Percentiles rank a stretch among this genome's conserved stretches.
Evolutionary conservation across 2,888 invertebrate species (phyloP).

Genomic region (Ditula angustiorana): DNA sequence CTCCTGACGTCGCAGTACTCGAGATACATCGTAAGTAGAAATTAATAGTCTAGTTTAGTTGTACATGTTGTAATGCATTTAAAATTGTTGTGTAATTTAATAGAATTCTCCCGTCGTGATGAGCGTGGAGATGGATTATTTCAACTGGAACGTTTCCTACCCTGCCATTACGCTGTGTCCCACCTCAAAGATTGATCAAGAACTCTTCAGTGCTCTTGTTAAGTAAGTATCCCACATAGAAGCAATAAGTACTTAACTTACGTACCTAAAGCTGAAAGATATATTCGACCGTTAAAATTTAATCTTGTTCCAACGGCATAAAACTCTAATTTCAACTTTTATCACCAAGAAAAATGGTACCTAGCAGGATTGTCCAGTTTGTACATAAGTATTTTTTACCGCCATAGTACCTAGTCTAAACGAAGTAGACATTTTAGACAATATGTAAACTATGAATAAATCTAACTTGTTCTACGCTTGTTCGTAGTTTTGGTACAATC

Average conservation of each 20-base stretch:
- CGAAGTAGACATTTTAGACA: not conserved
- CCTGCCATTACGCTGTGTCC: constrained; percentile 89
- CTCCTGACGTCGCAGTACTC: constrained; percentile 63
- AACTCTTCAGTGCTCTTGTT: constrained; percentile 52
- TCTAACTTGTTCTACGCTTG: too few relatives aligned
- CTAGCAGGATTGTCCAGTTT: too few relatives aligned
- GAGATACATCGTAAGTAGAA: constrained; percentile 64
- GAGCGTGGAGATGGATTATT: constrained; percentile 89
- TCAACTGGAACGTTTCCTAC: constrained; percentile 89
- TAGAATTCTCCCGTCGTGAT: constrained; percentile 88
- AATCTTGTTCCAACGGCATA: too few relatives aligned
- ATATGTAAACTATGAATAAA: not conserved
- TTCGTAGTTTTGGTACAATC: not conserved
- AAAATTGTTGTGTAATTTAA: not conserved
- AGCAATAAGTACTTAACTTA: too few relatives aligned
- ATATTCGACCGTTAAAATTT: too few relatives aligned
- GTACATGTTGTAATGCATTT: not conserved
- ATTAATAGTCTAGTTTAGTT: not conserved
- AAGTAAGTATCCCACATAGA: constrained; percentile 66
- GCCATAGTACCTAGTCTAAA: too few relatives aligned
- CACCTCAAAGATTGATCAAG: constrained; percentile 80
- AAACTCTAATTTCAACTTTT: too few relatives aligned
- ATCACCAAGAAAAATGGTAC: too few relatives aligned
- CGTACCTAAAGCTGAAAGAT: too few relatives aligned
- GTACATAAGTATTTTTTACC: too few relatives aligned